Conservation (phyloP, 2,888 invertebrate species). For the Metopia argyrocephala region DNA sequence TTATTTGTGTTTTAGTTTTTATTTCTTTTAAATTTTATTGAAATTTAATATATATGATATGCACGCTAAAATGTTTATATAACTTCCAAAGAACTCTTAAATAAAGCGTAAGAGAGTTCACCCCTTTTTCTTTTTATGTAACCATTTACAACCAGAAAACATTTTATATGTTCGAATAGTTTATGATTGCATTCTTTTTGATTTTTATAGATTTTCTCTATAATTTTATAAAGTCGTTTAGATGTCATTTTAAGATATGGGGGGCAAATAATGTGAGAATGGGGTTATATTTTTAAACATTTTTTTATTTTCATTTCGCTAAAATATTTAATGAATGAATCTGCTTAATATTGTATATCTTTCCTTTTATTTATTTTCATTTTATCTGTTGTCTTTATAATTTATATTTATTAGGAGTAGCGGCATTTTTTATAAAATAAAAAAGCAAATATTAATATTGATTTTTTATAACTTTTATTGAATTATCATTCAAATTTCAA, state of each 20-base stretch:
- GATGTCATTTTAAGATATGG: background rate
- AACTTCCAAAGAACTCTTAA: too few species aligned
- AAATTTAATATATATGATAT: background rate
- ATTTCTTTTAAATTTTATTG: slow-evolving; percentile 4
- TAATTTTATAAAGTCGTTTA: slow-evolving; percentile 65
- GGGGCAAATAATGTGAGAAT: background rate
- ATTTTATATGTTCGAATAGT: background rate
- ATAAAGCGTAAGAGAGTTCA: background rate
- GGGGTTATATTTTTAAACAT: background rate
- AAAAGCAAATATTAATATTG: background rate
- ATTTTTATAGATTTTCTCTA: slow-evolving; percentile 56
- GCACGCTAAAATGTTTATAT: background rate
- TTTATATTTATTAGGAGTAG: background rate
- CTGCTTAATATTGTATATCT: slow-evolving; percentile 9
- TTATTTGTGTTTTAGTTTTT: too few species aligned
- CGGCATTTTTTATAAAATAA: slow-evolving; percentile 12
- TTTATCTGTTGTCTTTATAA: slow-evolving; percentile 4
- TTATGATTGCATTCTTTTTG: slow-evolving; percentile 19
- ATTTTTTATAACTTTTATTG: background rate
- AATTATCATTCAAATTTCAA: background rate
- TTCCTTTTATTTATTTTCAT: background rate
- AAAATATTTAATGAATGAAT: background rate
- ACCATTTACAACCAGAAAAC: background rate
- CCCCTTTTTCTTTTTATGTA: slow-evolving; percentile 23
- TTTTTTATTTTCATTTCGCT: background rate